Conservation (phyloP, 2,797 vertebrate genomes). For the Paedocypris micromegethes region DNA sequence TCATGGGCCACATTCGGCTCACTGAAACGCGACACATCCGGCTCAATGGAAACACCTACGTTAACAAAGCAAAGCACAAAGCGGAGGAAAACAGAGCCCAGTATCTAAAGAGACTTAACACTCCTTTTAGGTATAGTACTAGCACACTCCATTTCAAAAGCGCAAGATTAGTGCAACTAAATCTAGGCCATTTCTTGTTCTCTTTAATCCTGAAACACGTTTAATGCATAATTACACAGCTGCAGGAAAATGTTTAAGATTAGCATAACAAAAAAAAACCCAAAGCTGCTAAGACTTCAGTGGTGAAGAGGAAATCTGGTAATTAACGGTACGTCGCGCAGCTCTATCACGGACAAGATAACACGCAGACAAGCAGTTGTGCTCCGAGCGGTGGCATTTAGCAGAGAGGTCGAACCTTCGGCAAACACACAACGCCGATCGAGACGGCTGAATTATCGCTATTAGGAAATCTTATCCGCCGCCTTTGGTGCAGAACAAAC, state of each 20-base stretch:
- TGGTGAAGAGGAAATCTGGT: conserved; percentile 42
- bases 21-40: conserved; percentile 17
- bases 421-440: conserved; percentile 14
- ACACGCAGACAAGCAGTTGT: conserved; percentile 26
- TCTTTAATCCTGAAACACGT: conserved; percentile 63
- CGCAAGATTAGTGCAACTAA: conserved; percentile 45
- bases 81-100: not conserved
- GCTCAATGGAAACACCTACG: conserved; percentile 32
- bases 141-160: conserved; percentile 28
- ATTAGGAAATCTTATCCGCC: not conserved
- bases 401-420: conserved; percentile 16
- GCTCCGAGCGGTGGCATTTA: conserved; percentile 27
- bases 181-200: conserved; percentile 46
- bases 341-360: conserved; percentile 27
- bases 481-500: not conserved
- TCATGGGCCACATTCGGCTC: conserved; percentile 16
- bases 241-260: conserved; percentile 57
- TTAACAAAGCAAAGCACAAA: conserved; percentile 31
- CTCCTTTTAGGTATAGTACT: not conserved
- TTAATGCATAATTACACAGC: conserved; percentile 62
- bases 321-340: conserved; percentile 43
- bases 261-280: conserved; percentile 55
- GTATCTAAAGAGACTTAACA: no score
- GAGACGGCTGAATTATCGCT: conserved; percentile 8
- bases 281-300: conserved; percentile 40